phyloP scores from a whole-genome alignment of 2,797 vertebrate genomes.

The Helostoma temminkii region DNA sequence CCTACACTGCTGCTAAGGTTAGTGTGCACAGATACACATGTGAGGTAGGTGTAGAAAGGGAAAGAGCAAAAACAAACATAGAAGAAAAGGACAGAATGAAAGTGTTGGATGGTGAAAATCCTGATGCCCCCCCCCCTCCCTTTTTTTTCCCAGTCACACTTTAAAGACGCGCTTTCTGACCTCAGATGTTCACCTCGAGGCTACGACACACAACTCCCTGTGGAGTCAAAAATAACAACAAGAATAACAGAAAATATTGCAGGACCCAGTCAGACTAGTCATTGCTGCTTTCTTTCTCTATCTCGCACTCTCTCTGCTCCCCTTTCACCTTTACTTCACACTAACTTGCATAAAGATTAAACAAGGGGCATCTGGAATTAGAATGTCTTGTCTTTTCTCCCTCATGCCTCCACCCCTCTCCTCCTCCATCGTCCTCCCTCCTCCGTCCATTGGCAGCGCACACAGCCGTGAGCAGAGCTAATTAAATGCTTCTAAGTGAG shows the following conservation, averaged over 20 bases:
- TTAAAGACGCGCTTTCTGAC: constrained; percentile 45
- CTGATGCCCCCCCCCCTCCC: constrained; percentile 4
- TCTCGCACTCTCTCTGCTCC: not conserved
- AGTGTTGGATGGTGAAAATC: constrained; percentile 10
- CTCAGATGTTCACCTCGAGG: constrained; percentile 47
- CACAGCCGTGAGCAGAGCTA: constrained; percentile 81
- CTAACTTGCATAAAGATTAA: constrained; percentile 2
- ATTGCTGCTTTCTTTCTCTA: constrained; percentile 3
- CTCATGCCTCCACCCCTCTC: constrained; percentile 9
- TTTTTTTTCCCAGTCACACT: constrained; percentile 36
- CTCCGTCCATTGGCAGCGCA: constrained; percentile 60
- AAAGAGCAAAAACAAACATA: constrained; percentile 40
- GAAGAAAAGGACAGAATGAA: constrained; percentile 29
- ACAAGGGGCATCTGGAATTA: constrained; percentile 18
- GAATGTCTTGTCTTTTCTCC: constrained; percentile 16
- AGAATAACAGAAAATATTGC: constrained; percentile 11
- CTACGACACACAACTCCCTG: constrained; percentile 13
- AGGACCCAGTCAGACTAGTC: constrained; percentile 4
- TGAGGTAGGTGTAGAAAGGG: constrained; percentile 2
- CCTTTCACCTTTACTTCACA: constrained; percentile 15
- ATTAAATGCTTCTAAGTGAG: constrained; percentile 87
- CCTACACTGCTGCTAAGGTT: constrained; percentile 35
- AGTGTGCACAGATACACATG: constrained; percentile 20
- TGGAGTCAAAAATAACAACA: constrained; percentile 28
- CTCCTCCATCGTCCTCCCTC: constrained; percentile 32